These are phyloP conservation scores for Corella eumyota DNA, from an alignment of 23 tunicate genomes.

Conservation along the genomic window DNA sequence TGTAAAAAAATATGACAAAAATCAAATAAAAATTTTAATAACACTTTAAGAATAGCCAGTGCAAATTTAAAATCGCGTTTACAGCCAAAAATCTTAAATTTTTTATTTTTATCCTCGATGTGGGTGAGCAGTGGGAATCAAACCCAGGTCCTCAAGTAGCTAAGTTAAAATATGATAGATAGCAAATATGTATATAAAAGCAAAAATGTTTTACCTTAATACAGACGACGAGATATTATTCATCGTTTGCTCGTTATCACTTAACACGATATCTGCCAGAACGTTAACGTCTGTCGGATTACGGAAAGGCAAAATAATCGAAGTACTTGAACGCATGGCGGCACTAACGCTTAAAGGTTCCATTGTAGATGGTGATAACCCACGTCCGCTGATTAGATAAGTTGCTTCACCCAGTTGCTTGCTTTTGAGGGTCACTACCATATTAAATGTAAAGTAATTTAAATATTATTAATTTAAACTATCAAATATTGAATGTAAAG, in stretches of 20 bases:
- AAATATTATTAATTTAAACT: too few species aligned
- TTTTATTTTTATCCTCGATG: too few species aligned
- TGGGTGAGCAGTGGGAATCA: too few species aligned
- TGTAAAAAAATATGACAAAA: conserved; percentile 8
- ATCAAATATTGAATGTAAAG: background rate
- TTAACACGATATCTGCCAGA: conserved; percentile 38
- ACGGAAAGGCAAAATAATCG: conserved; percentile 76
- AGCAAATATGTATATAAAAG: too few species aligned
- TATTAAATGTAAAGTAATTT: too few species aligned
- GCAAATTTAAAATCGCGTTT: too few species aligned
- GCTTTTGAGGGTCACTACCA: conserved; percentile 53
- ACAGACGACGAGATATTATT: conserved; percentile 56
- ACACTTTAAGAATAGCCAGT: too few species aligned
- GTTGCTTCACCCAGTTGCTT: conserved; percentile 75
- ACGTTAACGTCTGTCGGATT: conserved; percentile 73
- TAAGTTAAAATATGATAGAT: too few species aligned
- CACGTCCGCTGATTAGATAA: conserved; percentile 61
- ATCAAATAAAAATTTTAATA: background rate
- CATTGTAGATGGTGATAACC: conserved; percentile 72
- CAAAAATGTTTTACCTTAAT: conserved; percentile 44
- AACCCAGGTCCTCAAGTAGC: too few species aligned
- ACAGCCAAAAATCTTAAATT: too few species aligned
- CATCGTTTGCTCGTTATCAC: conserved; percentile 56
- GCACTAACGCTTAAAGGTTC: conserved; percentile 82
- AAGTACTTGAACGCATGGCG: conserved; percentile 69